Evolutionary conservation across 1,140 invertebrate species (phyloP), one percentile per base, ranked within the genome.

Genomic region (Zaprionus camerounensis): DNA sequence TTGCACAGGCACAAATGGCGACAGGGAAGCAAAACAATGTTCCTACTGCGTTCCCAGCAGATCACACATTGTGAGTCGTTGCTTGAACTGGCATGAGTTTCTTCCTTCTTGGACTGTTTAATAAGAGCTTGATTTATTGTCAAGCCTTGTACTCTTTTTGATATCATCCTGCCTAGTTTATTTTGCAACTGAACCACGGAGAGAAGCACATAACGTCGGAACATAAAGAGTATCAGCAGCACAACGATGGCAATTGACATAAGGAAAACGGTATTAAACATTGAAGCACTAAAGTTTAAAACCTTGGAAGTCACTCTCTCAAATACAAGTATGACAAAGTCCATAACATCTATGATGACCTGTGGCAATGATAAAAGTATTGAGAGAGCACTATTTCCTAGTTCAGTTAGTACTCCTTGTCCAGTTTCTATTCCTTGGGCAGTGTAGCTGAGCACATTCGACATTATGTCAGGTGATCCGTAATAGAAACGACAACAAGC

Each of bases 1-100:
- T 66, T 78, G 69, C 84, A 88, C 28, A 88, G 38, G 22, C 84
- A 88, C 0, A 88, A 66, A 20, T 88, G 84, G 0, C 84, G 81
- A 11, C 84, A 88, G 4, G 84, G 84, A 41, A 88, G 51, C 1
- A 88, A 41, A 0, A 88, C 81, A 3, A 90, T 81, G 20, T 70
- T 90, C 7, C 71, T 56, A 12, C 26, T 78, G 2, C 75, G 78
- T 5, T 81, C 75, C 63, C 84, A 17, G 70, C 84, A 88, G 5
- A 88, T 59, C 11, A 88, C 85, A 69, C 84, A 87, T 38, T 41
- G 7, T 26, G 38, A 24, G n/a, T 22, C 49, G 24, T 15, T 46
- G 3, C 3, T 4, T 5, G 31, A 12, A 13, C 17, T 5, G 12
- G 15, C 13, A 17, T 20, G 1, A 46, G 11, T 5, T 56, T 49